Percentiles rank a stretch among this genome's conserved stretches.
phyloP scores from a whole-genome alignment of 2,113 vertebrate species.

The Platysteira castanea region DNA sequence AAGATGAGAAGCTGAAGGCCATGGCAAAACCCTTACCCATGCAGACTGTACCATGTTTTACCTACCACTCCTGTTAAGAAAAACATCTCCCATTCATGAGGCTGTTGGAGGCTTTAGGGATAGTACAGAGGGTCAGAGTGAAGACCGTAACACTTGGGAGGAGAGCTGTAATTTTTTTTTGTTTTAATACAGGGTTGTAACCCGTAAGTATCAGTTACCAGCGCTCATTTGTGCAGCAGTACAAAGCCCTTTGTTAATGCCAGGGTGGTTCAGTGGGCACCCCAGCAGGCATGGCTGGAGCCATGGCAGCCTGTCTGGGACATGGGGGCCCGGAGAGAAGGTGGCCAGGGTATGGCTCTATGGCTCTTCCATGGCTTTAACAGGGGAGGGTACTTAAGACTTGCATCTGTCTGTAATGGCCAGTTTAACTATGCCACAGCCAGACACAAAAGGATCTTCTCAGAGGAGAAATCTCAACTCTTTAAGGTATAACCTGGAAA shows the following conservation, averaged over 20 bases:
- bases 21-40: background rate
- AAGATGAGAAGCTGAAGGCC: background rate
- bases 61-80: background rate
- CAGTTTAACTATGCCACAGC: background rate
- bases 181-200: background rate
- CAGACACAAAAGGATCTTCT: background rate
- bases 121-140: background rate
- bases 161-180: background rate
- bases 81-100: background rate
- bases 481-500: background rate
- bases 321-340: background rate
- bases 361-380: slow-evolving; percentile 6
- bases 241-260: fast-evolving
- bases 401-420: slow-evolving; percentile 21
- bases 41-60: fast-evolving
- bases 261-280: fast-evolving
- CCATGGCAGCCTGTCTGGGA: background rate
- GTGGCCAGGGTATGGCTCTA: background rate
- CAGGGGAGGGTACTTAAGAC: background rate
- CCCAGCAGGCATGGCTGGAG: background rate
- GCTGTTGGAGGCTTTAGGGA: background rate
- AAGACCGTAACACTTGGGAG: background rate
- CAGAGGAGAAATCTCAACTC: background rate
- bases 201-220: background rate
- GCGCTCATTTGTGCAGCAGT: background rate